Percentiles rank a stretch among this genome's conserved stretches.
phyloP scores from a whole-genome alignment of 2,888 invertebrate genomes.

The Melieria crassipennis region DNA sequence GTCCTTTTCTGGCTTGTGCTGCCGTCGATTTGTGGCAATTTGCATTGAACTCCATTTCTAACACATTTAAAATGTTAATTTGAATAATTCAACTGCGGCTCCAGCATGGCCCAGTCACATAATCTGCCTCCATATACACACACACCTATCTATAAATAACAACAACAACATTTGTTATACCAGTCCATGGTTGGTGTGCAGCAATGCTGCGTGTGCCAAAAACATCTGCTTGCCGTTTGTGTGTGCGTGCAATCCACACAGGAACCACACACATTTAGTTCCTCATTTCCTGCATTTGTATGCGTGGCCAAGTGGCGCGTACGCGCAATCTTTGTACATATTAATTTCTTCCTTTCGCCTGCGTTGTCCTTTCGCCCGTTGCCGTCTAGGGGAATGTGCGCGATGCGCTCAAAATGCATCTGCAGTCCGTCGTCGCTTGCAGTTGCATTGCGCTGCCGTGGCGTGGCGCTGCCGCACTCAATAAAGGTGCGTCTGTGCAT shows the following conservation, averaged over 20 bases:
- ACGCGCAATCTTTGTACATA: constrained; percentile 1
- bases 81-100: no score
- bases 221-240: constrained; percentile 42
- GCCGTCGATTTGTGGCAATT: no score
- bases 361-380: constrained; percentile 4
- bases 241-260: constrained; percentile 18
- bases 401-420: constrained; percentile 37
- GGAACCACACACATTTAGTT: constrained; percentile 45
- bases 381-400: constrained; percentile 18
- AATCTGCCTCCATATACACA: no score
- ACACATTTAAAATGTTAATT: no score
- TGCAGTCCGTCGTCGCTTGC: constrained; percentile 33
- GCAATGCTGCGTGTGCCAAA: constrained; percentile 44
- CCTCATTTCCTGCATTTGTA: constrained; percentile 43
- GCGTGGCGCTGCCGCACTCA: constrained; percentile 10
- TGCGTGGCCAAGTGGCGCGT: constrained; percentile 31
- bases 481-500: constrained; percentile 35
- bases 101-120: no score
- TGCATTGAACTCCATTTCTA: no score
- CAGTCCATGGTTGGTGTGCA: background rate
- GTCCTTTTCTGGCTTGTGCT: no score
- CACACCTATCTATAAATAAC: no score
- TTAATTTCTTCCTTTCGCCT: constrained; percentile 28
- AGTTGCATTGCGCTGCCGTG: constrained; percentile 4
- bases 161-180: no score